Evolutionary conservation across 2,888 invertebrate species (phyloP), one percentile per base, ranked within the genome.

Genomic region (Beris chalybata): DNA sequence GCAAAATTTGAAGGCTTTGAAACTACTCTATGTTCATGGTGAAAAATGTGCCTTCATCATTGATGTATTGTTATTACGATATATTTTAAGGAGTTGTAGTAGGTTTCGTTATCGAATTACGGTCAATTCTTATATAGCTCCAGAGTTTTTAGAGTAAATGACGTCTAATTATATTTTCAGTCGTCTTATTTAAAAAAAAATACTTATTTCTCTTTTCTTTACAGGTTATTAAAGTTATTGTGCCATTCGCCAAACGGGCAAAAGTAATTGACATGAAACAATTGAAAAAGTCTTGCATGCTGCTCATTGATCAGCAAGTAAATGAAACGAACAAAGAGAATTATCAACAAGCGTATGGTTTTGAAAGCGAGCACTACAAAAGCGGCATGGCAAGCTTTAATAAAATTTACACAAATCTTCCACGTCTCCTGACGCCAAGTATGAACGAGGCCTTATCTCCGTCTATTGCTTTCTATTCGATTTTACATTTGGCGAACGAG

Each of bases 211-310:
- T 38, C 38, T 38, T 38, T 38, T 38, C 2, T 12, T 48, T 48
- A 53, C 75, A 89, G 89, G 85, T 89, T 5, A 85, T 86, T 4
- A 89, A 89, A 80, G 86, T 89, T 55, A 85, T 88, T 74, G 89
- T 95, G 69, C 86, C 88, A 0, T 94, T 92, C 78, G 91, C 93
- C 5, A 87, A 89, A 79, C 85, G 89, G 65, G 92, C 95, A 5
- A 95, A 95, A 76, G 91, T 89, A 67, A 87, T 95, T 50, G 92
- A 95, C 75, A 93, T 95, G 87, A 90, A 89, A 74, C 89, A 87
- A 75, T 79, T 95, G 53, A 95, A 95, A 76, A 82, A 83, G n/a
- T 85, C 86, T 63, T 89, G 93, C 70, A 92, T 91, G 88, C 83
- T 84, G 48, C 78, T 88, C 70, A 79, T 93, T 7, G 83, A 82